These are phyloP conservation scores for Euwallacea similis DNA, from an alignment of 1,140 invertebrate species.

Conservation along the genomic window DNA sequence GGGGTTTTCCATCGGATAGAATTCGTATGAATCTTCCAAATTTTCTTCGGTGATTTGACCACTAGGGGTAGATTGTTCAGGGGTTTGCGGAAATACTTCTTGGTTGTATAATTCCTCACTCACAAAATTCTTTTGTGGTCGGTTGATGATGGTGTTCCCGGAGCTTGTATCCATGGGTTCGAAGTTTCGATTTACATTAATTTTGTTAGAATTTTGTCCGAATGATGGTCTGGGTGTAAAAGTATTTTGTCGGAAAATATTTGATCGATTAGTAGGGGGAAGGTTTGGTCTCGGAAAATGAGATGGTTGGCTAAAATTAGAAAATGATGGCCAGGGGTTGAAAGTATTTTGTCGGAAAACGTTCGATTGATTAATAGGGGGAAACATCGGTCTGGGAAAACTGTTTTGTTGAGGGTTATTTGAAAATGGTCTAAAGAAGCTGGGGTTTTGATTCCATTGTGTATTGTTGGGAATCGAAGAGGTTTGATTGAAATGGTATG, in stretches of 20 bases:
- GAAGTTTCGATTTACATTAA: constrained; percentile 1
- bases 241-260: too few species aligned
- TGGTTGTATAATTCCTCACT: constrained; percentile 8
- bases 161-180: constrained; percentile 7
- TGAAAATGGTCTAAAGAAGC: neutral
- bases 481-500: neutral
- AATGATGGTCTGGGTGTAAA: neutral
- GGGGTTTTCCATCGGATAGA: neutral
- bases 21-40: neutral
- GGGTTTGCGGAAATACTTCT: neutral
- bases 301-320: neutral
- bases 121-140: neutral
- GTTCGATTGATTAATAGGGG: too few species aligned
- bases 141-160: constrained; percentile 5
- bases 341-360: too few species aligned
- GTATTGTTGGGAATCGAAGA: neutral
- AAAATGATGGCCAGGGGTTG: too few species aligned
- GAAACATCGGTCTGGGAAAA: too few species aligned
- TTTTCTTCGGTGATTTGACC: neutral
- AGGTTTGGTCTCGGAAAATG: neutral
- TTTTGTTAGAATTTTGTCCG: neutral
- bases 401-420: too few species aligned
- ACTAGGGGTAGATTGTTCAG: neutral
- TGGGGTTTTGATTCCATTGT: neutral
- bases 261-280: neutral